Evolutionary conservation across 1,140 invertebrate genomes (phyloP), one percentile per base, ranked within the genome.

Genomic region (Augochlora pura): DNA sequence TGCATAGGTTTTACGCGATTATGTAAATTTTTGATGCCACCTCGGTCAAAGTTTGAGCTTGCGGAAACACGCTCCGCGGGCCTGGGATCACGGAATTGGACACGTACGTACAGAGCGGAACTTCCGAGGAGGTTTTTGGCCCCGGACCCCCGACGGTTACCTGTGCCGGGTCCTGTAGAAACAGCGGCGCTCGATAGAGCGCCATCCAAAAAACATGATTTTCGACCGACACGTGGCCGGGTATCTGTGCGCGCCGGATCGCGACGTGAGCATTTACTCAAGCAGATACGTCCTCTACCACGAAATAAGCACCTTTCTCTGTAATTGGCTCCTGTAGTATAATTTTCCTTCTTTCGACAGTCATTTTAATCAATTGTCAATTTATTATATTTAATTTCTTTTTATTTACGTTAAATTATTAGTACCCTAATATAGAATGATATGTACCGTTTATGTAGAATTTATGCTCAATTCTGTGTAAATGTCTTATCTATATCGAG

Each of bases 1-100:
- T 42, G 52, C 49, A 69, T 69, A 69, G 54, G 59, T 79, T 82
- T 78, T 82, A 73, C 59, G 32, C 63, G 73, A 62, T 77, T 77
- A 82, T 83, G 80, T 60, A 81, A 83, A 83, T 72, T 81, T 78
- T 76, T 68, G 16, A 64, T 27, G 38, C 42, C 72, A 39, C 25
- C 32, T 52, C 21, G 59, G 49, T 49, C 63, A 38, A 83, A 83
- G 68, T 77, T 70, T 57, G 57, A 39, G 68, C 38, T 77, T 46
- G 57, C 38, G 62, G 59, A 21, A 14, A 68, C 67, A 32, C 52
- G 46, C 38, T 71, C 14, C 62, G 68, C 66, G 49, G 60, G 39
- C 65, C 66, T 57, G n/a, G 18, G 52, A 16, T 10, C 57, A 68
- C 67, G 68, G 77, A 71, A 83, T 81, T 83, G 74, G 74, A 82